Conservation (phyloP, 2,113 vertebrate species). For the Sorex fumeus region DNA sequence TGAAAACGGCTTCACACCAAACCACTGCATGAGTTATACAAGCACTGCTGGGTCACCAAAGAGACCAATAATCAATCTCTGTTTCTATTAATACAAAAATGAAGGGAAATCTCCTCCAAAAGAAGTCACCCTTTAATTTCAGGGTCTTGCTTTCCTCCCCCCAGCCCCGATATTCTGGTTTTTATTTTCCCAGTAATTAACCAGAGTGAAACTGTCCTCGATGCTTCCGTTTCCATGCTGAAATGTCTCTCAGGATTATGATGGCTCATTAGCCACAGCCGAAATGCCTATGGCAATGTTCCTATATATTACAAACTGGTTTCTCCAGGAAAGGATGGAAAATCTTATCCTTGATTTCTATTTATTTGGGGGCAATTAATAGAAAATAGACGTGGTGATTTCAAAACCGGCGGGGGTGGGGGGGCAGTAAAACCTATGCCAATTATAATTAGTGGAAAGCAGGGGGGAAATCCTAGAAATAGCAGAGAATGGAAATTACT, state of each 20-base stretch:
- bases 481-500: conserved; percentile 15
- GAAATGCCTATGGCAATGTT: conserved; percentile 47
- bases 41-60: conserved; percentile 27
- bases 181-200: conserved; percentile 62
- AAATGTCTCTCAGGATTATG: conserved; percentile 43
- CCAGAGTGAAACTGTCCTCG: conserved; percentile 35
- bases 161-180: not conserved
- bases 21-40: conserved; percentile 62
- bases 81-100: conserved; percentile 63
- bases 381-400: conserved; percentile 58
- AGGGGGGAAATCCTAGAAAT: conserved; percentile 3
- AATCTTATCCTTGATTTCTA: conserved; percentile 49
- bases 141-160: not conserved
- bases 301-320: conserved; percentile 44
- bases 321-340: conserved; percentile 64
- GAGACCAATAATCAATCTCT: conserved; percentile 69
- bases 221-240: conserved; percentile 41
- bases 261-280: not conserved
- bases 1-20: conserved; percentile 58
- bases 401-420: conserved; percentile 20
- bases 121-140: conserved; percentile 59
- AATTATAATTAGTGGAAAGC: conserved; percentile 66
- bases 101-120: conserved; percentile 67
- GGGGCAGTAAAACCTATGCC: conserved; percentile 60
- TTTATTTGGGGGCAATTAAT: not conserved